A percentile compares a stretch with the other conserved stretches of the same genome.
phyloP scores from a whole-genome alignment of 2,888 invertebrate species.

The Lepidochitona cinerea region DNA sequence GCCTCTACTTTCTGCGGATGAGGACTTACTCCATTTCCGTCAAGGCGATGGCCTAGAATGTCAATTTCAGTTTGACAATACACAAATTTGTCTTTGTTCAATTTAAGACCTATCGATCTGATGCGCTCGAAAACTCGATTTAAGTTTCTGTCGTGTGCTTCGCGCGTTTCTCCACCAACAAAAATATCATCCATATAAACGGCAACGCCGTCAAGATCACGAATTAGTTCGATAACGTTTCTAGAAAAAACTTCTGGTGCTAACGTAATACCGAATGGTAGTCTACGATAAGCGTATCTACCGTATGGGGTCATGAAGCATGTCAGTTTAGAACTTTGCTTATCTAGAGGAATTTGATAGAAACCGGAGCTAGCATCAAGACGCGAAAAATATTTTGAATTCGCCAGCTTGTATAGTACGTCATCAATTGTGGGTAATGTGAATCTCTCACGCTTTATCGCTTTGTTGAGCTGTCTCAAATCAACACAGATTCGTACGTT shows the following conservation, averaged over 20 bases:
- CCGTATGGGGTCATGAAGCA: slow-evolving; percentile 27
- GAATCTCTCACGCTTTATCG: slow-evolving; percentile 24
- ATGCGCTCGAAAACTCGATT: slow-evolving; percentile 16
- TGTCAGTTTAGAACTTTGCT: slow-evolving; percentile 17
- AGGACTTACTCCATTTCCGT: slow-evolving; percentile 11
- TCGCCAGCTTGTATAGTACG: slow-evolving; percentile 21
- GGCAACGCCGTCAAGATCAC: slow-evolving; percentile 20
- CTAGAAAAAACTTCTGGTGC: slow-evolving; percentile 30
- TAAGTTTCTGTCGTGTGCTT: slow-evolving; percentile 27
- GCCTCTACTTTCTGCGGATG: slow-evolving; percentile 17
- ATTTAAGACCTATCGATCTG: slow-evolving; percentile 17
- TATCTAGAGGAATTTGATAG: slow-evolving; percentile 23
- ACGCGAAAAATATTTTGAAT: slow-evolving; percentile 20
- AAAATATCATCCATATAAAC: slow-evolving; percentile 34
- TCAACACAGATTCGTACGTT: slow-evolving; percentile 31
- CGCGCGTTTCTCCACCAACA: slow-evolving; percentile 18
- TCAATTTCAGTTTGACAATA: slow-evolving; percentile 2
- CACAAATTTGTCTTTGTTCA: slow-evolving; percentile 34
- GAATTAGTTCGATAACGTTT: slow-evolving; percentile 21
- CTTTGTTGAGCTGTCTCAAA: slow-evolving; percentile 21
- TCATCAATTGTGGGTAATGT: slow-evolving; percentile 28
- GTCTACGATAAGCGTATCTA: slow-evolving; percentile 16
- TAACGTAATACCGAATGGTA: slow-evolving; percentile 25
- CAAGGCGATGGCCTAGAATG: slow-evolving; percentile 10
- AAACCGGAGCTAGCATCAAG: slow-evolving; percentile 25